A percentile compares a stretch with the other conserved stretches of the same genome.
Conservation (phyloP, 2,113 vertebrate species). For the Gymnorhina tibicen region DNA sequence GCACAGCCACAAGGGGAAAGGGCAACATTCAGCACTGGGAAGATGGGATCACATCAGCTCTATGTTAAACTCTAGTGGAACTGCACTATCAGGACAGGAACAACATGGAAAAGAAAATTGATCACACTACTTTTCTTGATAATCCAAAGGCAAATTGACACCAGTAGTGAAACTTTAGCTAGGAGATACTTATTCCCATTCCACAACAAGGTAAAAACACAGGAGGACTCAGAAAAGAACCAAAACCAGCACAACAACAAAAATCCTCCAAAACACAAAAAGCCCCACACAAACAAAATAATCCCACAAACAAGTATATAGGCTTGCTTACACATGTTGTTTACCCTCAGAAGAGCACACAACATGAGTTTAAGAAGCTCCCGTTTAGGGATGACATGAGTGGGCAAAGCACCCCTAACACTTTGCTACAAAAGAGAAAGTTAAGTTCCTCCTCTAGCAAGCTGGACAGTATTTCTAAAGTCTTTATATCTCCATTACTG, state of each 20-base stretch:
- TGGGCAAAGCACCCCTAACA: not conserved
- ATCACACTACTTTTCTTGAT: not conserved
- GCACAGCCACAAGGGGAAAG: not conserved
- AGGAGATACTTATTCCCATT: not conserved
- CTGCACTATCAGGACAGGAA: not conserved
- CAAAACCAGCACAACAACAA: not conserved
- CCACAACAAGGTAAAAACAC: not conserved
- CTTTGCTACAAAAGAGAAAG: not conserved
- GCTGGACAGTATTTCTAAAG: not conserved
- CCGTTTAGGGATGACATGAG: not conserved
- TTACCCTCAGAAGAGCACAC: not conserved
- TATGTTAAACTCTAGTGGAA: accelerated
- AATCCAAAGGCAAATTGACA: not conserved
- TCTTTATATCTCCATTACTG: not conserved
- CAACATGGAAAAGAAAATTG: not conserved
- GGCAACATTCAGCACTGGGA: not conserved
- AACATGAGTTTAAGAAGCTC: not conserved
- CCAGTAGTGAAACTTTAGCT: not conserved
- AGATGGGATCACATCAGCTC: accelerated
- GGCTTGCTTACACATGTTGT: not conserved
- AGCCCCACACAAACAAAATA: not conserved
- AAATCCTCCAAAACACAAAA: not conserved
- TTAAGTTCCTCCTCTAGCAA: not conserved
- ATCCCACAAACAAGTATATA: not conserved
- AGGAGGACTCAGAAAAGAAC: not conserved